phyloP scores from a whole-genome alignment of 1,140 invertebrate genomes.

The Drosophila teissieri region DNA sequence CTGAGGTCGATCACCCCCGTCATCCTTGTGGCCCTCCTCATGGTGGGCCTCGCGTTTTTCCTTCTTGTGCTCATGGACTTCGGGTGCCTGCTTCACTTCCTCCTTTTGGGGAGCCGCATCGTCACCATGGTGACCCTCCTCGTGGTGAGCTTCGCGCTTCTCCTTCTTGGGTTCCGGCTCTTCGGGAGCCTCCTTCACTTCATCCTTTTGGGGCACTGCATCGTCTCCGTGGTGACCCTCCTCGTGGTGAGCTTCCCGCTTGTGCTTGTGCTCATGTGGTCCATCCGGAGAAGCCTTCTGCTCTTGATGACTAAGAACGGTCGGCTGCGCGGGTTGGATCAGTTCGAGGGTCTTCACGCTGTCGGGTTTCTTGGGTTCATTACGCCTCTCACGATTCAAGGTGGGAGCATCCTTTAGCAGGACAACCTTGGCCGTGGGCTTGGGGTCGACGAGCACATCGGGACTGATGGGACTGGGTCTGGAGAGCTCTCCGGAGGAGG shows the following conservation, averaged over 20 bases:
- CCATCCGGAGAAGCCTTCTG: background rate
- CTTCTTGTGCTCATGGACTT: background rate
- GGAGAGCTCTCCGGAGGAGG: conserved; percentile 1
- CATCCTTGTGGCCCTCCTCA: conserved; percentile 17
- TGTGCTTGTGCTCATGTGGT: conserved; percentile 12
- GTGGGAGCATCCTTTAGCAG: conserved; percentile 15
- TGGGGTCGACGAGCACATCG: conserved; percentile 54
- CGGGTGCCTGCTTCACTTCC: background rate
- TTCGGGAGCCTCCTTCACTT: conserved; percentile 2
- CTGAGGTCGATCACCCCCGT: conserved; percentile 3
- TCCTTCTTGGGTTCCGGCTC: background rate
- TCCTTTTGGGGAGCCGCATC: conserved; percentile 3
- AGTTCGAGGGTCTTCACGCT: conserved; percentile 18
- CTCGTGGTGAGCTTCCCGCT: conserved; percentile 31
- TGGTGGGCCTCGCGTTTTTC: conserved; percentile 20
- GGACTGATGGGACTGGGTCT: conserved; percentile 60
- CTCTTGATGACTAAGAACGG: background rate
- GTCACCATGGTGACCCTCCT: background rate
- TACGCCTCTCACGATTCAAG: conserved; percentile 43
- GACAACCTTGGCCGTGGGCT: conserved; percentile 39
- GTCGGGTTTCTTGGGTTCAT: conserved; percentile 43
- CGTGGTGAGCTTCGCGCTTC: conserved; percentile 15
- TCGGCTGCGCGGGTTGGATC: conserved; percentile 8
- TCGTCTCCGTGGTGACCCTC: background rate
- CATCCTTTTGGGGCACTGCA: background rate